Evolutionary conservation across 2,888 invertebrate species (phyloP).

Genomic region (Pachydiplax longipennis): DNA sequence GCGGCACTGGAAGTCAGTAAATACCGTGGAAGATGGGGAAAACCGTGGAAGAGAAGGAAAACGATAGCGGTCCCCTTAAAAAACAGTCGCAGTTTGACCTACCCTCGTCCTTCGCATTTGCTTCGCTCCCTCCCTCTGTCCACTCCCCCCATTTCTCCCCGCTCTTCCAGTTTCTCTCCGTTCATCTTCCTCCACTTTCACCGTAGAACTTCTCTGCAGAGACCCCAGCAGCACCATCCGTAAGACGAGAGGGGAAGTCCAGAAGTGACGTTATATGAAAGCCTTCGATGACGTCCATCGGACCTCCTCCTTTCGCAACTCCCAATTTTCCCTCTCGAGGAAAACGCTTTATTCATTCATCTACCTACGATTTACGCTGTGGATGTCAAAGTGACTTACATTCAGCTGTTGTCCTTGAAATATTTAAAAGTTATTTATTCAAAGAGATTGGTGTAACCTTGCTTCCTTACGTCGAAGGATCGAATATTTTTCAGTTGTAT

Average conservation of each 20-base stretch:
- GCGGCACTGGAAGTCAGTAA: not conserved
- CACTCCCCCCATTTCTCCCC: not conserved
- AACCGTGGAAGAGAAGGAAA: not conserved
- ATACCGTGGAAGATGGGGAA: not conserved
- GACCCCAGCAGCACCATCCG: not conserved
- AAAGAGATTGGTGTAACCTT: no score
- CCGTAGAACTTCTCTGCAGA: not conserved
- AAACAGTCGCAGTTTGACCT: constrained; percentile 3
- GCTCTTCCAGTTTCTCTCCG: no score
- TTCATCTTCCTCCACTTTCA: not conserved
- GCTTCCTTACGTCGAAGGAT: no score
- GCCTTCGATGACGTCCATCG: not conserved
- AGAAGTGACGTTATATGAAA: not conserved
- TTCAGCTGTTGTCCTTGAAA: no score
- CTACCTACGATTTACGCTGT: no score
- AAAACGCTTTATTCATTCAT: no score
- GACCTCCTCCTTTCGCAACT: no score
- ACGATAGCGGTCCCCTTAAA: not conserved
- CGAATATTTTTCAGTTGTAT: no score
- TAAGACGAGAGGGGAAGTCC: not conserved
- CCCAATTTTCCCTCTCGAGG: not conserved
- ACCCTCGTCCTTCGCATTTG: constrained; percentile 18
- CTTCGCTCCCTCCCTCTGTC: not conserved
- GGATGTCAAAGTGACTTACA: no score
- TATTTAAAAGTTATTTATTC: no score